Percentiles rank a stretch among this genome's conserved stretches.
These are phyloP conservation scores for Mesoclemmys tuberculata DNA, from an alignment of 2,113 vertebrate species.

Conservation along the genomic window DNA sequence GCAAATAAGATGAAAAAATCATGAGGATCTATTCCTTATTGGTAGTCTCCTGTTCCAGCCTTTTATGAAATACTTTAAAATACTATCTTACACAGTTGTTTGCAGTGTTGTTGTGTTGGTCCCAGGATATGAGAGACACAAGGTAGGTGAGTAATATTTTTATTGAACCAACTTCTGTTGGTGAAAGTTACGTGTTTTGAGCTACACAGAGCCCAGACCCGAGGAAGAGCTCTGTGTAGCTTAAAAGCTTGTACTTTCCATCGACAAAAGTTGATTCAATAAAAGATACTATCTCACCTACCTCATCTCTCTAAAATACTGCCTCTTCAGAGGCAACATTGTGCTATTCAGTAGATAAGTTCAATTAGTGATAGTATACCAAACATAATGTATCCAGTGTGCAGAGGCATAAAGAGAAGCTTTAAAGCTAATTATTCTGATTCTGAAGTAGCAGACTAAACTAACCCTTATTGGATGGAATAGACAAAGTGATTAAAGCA, in stretches of 20 bases:
- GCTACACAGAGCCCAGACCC: not conserved
- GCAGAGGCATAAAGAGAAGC: not conserved
- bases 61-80: not conserved
- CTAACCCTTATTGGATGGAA: not conserved
- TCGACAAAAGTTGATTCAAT: not conserved
- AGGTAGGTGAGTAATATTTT: not conserved
- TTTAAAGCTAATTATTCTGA: not conserved
- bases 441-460: not conserved
- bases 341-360: not conserved
- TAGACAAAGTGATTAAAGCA: not conserved
- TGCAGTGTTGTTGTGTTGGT: not conserved
- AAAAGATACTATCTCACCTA: not conserved
- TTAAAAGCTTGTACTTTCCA: not conserved
- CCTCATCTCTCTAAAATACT: not conserved
- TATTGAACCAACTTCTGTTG: not conserved
- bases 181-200: not conserved
- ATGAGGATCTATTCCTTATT: not conserved
- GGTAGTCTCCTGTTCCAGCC: not conserved
- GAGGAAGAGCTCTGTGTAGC: not conserved
- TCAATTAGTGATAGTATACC: not conserved
- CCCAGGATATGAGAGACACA: not conserved
- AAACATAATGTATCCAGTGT: not conserved
- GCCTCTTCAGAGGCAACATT: not conserved
- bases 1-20: not conserved
- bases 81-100: not conserved